Percentiles rank a stretch among this genome's conserved stretches.
phyloP scores from a whole-genome alignment of 2,888 invertebrate genomes.

The Cetonia aurata region DNA sequence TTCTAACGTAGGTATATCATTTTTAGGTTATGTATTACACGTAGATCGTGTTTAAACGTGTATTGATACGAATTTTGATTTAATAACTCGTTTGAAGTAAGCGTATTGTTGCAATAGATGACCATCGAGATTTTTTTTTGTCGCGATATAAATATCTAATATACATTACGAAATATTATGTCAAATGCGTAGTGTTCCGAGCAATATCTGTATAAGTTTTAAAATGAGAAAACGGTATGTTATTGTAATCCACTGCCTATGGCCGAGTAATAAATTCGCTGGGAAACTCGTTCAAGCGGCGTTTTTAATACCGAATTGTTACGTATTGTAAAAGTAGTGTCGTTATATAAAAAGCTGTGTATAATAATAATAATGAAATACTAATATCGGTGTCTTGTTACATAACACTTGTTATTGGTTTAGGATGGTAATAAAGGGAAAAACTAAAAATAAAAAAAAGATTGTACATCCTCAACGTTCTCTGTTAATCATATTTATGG shows the following conservation, averaged over 20 bases:
- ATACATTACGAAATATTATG: constrained; percentile 4
- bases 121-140: constrained; percentile 12
- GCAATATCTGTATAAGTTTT: constrained; percentile 52
- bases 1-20: too few species aligned
- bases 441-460: too few species aligned
- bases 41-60: background rate
- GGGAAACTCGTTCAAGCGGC: too few species aligned
- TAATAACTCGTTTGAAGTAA: constrained; percentile 37
- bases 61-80: background rate
- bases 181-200: constrained; percentile 49
- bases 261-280: constrained; percentile 49
- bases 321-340: constrained; percentile 51
- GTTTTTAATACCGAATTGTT: constrained; percentile 52
- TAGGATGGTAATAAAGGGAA: constrained; percentile 12
- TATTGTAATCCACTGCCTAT: constrained; percentile 53
- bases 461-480: constrained; percentile 24
- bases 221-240: constrained; percentile 49
- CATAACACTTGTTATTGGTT: constrained; percentile 39
- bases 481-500: constrained; percentile 39
- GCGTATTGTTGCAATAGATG: constrained; percentile 27
- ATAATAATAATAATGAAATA: constrained; percentile 16
- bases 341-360: constrained; percentile 45
- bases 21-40: too few species aligned
- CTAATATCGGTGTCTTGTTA: constrained; percentile 45
- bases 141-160: constrained; percentile 9